These are phyloP conservation scores for Strix uralensis DNA, from an alignment of 2,113 vertebrate species.

Conservation along the genomic window DNA sequence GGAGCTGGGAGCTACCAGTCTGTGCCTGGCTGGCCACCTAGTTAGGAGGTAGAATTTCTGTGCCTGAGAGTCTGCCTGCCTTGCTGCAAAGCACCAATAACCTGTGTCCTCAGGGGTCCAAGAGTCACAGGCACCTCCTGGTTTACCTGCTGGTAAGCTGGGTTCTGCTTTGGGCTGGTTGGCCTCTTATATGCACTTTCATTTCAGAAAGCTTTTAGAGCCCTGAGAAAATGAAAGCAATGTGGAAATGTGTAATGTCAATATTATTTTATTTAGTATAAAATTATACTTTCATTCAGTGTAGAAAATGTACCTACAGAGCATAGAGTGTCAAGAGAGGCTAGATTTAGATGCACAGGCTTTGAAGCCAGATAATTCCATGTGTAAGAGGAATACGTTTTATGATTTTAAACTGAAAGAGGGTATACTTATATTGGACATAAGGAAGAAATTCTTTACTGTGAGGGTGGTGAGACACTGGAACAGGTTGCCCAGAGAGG, in stretches of 20 bases:
- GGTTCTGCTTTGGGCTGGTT: not conserved
- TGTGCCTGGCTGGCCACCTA: not conserved
- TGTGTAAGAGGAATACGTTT: not conserved
- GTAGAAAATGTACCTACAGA: not conserved
- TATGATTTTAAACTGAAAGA: not conserved
- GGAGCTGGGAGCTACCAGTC: not conserved
- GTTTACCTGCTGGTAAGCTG: not conserved
- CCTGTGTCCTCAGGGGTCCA: not conserved
- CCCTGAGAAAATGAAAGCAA: not conserved
- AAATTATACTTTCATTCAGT: not conserved
- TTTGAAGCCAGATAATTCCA: not conserved
- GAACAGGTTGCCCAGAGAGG: not conserved
- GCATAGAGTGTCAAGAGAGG: not conserved
- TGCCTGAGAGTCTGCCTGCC: not conserved
- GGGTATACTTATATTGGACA: not conserved
- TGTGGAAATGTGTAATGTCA: not conserved
- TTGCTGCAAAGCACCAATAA: fast-evolving
- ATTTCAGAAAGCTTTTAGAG: not conserved
- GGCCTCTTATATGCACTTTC: not conserved
- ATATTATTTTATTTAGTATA: not conserved
- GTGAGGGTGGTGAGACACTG: not conserved
- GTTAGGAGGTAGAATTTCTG: not conserved
- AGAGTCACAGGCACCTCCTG: fast-evolving
- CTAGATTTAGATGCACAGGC: not conserved
- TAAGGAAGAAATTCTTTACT: not conserved